phyloP scores from a whole-genome alignment of 2,113 vertebrate species.

The Hippocampus abdominalis region DNA sequence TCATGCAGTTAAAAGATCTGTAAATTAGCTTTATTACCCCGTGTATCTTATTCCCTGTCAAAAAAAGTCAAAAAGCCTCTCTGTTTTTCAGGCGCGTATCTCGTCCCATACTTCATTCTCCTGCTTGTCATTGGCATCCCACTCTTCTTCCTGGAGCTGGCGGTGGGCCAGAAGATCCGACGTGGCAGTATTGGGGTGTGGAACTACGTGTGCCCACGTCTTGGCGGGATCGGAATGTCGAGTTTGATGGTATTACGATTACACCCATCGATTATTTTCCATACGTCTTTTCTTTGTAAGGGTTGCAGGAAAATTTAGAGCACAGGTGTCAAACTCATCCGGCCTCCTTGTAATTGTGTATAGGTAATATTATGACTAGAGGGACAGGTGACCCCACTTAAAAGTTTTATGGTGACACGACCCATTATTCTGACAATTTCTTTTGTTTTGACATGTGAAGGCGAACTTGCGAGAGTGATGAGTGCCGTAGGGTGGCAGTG shows the following conservation, averaged over 20 bases:
- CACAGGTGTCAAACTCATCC: too few relatives aligned
- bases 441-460: too few relatives aligned
- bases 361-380: too few relatives aligned
- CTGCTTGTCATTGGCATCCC: conserved; percentile 90
- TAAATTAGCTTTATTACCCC: neutral
- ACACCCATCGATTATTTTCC: neutral
- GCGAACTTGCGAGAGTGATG: too few relatives aligned
- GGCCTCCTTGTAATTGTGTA: too few relatives aligned
- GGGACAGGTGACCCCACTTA: too few relatives aligned
- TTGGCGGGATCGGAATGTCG: conserved; percentile 89
- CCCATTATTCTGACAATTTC: too few relatives aligned
- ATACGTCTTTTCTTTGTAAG: neutral
- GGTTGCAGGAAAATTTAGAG: neutral
- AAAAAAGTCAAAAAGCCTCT: neutral
- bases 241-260: conserved; percentile 79
- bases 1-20: neutral
- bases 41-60: neutral
- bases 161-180: conserved; percentile 89
- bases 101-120: conserved; percentile 90
- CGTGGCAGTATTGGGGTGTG: conserved; percentile 92
- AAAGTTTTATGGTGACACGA: too few relatives aligned
- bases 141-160: conserved; percentile 94
- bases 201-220: conserved; percentile 89
- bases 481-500: too few relatives aligned
- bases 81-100: conserved; percentile 81